These are phyloP conservation scores for Rhopilema esculentum DNA, from an alignment of 30 jellyfish, hydroid and myxozoan species.

Conservation along the genomic window DNA sequence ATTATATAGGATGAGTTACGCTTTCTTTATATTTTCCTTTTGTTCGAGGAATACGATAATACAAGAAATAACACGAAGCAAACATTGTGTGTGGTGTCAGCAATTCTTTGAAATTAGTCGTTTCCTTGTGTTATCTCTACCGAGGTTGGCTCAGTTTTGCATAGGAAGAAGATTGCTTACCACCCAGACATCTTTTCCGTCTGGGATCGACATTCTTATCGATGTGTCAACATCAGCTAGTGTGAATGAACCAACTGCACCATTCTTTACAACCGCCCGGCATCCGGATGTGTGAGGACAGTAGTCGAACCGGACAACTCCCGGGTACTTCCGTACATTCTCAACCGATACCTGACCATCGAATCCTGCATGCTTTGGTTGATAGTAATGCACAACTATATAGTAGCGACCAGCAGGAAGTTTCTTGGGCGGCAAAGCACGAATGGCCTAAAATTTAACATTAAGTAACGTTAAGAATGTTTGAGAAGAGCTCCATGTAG, in stretches of 20 bases:
- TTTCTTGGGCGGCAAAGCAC: conserved; percentile 27
- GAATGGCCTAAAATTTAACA: conserved; percentile 48
- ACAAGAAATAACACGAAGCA: no score
- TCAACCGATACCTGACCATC: conserved; percentile 66
- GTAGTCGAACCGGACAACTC: conserved; percentile 57
- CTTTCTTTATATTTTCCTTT: no score
- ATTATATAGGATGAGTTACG: no score
- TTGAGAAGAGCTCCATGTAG: no score
- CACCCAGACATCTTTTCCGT: conserved; percentile 89
- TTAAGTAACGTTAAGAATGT: not conserved
- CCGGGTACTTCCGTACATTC: conserved; percentile 76
- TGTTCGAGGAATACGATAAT: no score
- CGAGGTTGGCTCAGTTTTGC: no score
- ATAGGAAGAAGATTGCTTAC: no score
- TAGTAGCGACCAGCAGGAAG: conserved; percentile 90
- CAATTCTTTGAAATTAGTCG: no score
- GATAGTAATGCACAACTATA: conserved; percentile 85
- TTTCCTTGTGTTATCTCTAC: no score
- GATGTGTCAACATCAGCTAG: conserved; percentile 57
- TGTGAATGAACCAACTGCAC: conserved; percentile 57
- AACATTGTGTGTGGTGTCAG: no score
- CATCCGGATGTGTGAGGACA: conserved; percentile 96
- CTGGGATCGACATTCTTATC: conserved; percentile 68
- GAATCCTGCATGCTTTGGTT: conserved; percentile 83
- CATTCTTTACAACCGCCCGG: conserved; percentile 72